Evolutionary conservation across 2,888 invertebrate genomes (phyloP), one percentile per base, ranked within the genome.

Genomic region (Sesia bembeciformis): DNA sequence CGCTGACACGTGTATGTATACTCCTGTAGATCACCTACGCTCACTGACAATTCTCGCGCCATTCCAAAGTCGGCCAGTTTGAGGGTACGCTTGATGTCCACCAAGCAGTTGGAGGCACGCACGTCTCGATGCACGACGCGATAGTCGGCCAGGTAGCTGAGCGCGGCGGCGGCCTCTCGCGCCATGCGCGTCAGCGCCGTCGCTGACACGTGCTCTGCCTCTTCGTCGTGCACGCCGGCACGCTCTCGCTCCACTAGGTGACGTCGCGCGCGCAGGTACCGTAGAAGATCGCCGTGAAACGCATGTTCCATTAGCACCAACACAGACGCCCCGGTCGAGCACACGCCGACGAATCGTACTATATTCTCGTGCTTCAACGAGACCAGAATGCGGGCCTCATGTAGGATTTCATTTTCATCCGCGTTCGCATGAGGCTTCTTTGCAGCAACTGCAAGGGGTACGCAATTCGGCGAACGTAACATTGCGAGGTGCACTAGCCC

Each of bases 271-370:
- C 46, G 82, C 49, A 98, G 87, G 76, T 94, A 98, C 0, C 94
- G 95, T 74, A 95, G 95, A 63, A 98, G 81, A 74, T 98, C 97
- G 8, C 97, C 97, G 72, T 96, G 96, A 4, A 96, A 88, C 91
- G 97, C 96, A 65, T 95, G 96, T 76, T 97, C 97, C 96, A 97
- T 97, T 0, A 96, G 94, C 65, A 96, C 93, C 5, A 96, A 93
- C 0, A 96, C 96, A 59, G 96, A 95, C 4, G 92, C 93, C 62
- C 94, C 93, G 1, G 94, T 93, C 61, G 95, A 94, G 60, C 84
- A 83, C 6, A 97, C 96, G 0, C 95, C 97, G 7, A 96, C 78
- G 23, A 97, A 86, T 60, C 93, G 92, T 4, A 97, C 93, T 49
- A 98, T 93, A 76, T 97, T 97, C 65, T 93, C 92, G 75, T 98